Conservation (phyloP, 2,888 invertebrate species). For the Agrochola circellaris region DNA sequence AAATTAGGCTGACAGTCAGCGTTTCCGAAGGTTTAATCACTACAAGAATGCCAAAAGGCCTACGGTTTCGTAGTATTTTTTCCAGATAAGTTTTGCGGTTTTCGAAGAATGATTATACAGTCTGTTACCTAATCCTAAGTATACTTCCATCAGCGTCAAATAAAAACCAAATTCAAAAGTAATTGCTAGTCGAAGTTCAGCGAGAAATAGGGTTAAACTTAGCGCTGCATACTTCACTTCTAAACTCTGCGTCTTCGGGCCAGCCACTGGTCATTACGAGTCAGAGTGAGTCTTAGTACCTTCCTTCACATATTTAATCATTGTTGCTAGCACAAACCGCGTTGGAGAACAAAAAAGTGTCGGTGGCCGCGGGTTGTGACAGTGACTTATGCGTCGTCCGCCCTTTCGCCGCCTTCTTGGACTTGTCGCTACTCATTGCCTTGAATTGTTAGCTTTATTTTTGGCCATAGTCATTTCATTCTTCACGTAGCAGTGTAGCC, state of each 20-base stretch:
- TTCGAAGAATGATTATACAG: slow-evolving; percentile 8
- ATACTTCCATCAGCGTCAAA: slow-evolving; percentile 4
- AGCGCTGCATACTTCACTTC: slow-evolving; percentile 32
- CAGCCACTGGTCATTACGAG: slow-evolving; percentile 51
- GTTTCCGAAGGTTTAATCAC: not conserved
- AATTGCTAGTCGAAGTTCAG: slow-evolving; percentile 28
- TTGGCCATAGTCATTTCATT: slow-evolving; percentile 59
- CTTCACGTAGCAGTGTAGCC: slow-evolving; percentile 27
- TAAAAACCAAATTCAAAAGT: slow-evolving; percentile 30
- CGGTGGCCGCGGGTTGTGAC: slow-evolving; percentile 81
- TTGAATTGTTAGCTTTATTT: slow-evolving; percentile 78
- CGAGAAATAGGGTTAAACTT: slow-evolving; percentile 24
- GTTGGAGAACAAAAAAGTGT: slow-evolving; percentile 83
- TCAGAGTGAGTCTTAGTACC: slow-evolving; percentile 50
- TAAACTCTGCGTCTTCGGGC: slow-evolving; percentile 27
- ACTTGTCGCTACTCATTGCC: slow-evolving; percentile 83
- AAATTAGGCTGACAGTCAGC: not conserved
- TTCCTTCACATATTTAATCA: slow-evolving; percentile 74
- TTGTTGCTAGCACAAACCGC: slow-evolving; percentile 77
- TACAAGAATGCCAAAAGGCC: not conserved
- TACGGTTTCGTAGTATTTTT: not conserved
- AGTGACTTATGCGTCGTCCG: slow-evolving; percentile 87
- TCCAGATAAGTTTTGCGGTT: slow-evolving; percentile 17
- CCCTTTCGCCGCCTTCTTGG: slow-evolving; percentile 81
- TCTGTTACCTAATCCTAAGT: not conserved